Base-by-base conservation (phyloP, 2,797 vertebrate species). In the Brotula barbata region DNA sequence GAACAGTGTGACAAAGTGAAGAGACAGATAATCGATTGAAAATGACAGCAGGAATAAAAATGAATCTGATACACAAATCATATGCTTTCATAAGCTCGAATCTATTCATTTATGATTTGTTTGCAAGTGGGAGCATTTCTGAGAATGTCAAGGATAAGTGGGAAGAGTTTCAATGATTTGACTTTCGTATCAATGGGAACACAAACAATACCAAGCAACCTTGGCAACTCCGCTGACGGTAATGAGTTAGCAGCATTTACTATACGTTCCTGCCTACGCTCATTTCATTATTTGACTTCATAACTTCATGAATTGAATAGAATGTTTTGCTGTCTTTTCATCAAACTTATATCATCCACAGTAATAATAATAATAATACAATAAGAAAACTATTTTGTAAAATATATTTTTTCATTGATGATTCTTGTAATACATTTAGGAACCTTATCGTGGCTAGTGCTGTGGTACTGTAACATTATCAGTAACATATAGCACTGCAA, bases 171-270 rank as follows among this genome's bases (percentile, higher is more conserved):
- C 44, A 43, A 59, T 73, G 41, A 53, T 52, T 16, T 46, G 43
- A n/a, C 11, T 45, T 52, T 51, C n/a, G 25, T 75, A 73, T 78
- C 73, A 37, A 13, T 75, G 64, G 70, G 31, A 83, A 83, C 52
- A 2, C 61, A 61, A 36, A 79, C 66, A 73, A 73, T 60, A 16
- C 46, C 0, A 1, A 60, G 20, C 75, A 62, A 48, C 71, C 59
- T 80, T 77, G 75, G 44, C 12, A 17, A 59, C 34, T n/a, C 33
- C 53, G 58, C 14, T 69, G 57, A n/a, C 42, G 51, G 40, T 39
- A 39, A 22, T 33, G 44, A 71, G 20, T 31, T 10, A 4, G 20
- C 28, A 6, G 34, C 43, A 40, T 28, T 46, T 28, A 22, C 14
- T 15, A 57, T 15, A 43, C 10, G 21, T 58, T 52, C 66, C 7